Evolutionary conservation across 2,888 invertebrate genomes (phyloP), one percentile per base, ranked within the genome.

Genomic region (Agrotis ipsilon): DNA sequence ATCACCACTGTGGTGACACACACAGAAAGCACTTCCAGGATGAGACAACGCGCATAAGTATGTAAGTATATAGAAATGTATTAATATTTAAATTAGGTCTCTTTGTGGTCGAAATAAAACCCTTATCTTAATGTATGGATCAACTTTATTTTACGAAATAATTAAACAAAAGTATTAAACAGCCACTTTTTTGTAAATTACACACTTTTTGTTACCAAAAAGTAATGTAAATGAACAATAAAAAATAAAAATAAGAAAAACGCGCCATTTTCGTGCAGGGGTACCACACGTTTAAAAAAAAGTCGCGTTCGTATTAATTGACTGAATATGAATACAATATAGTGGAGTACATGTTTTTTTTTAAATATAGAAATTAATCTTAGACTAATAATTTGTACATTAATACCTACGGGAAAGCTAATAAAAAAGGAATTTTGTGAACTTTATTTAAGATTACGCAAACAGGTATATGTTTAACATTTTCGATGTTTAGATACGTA

Each of bases 81-180:
- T n/a, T n/a, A n/a, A 32, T 32, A 32, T 32, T 32, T 2, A 9
- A 1, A 32, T 9, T 9, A 32, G 32, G 32, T 32, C 0, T 39
- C 19, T 16, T 32, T 18, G 0, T 4, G 4, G 46, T 16, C 13
- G 45, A 62, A 85, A 85, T 82, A 70, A 87, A 86, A 86, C 39
- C 55, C 59, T 32, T 24, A 27, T 70, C 64, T 79, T 32, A 70
- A 81, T 80, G 80, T 79, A 78, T 80, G 80, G 76, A 85, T 80
- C 78, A 86, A 80, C 71, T 88, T 87, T 86, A 88, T 84, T 88
- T 78, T 83, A 85, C 69, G 83, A 84, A 85, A 86, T 72, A 81
- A 73, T 78, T 81, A 78, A 82, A 78, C 75, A 82, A 80, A 79
- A 71, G 62, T 75, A 77, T 68, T 81, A 71, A 82, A 85, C 86